A percentile compares a stretch with the other conserved stretches of the same genome.
Evolutionary conservation across 2,888 invertebrate species (phyloP).

Genomic region (Limnephilus lunatus): DNA sequence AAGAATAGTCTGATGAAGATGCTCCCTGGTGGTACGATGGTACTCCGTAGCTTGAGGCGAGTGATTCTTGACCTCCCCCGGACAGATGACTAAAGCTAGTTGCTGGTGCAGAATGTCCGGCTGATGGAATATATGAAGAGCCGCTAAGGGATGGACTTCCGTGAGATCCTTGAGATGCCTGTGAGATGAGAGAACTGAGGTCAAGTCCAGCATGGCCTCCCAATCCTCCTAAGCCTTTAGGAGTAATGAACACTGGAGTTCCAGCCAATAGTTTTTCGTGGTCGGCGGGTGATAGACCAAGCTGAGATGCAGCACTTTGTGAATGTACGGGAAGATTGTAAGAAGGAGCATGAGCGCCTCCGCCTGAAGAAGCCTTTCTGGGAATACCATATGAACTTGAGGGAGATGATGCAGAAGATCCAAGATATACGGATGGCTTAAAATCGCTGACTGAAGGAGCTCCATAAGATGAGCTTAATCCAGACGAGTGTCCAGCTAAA

Average conservation of each 20-base stretch:
- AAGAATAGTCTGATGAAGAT: constrained; percentile 34
- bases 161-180: constrained; percentile 55
- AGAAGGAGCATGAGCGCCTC: constrained; percentile 27
- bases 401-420: constrained; percentile 69
- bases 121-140: constrained; percentile 63
- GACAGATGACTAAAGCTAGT: constrained; percentile 67
- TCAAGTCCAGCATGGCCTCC: constrained; percentile 47
- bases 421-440: constrained; percentile 75
- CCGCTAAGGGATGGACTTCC: constrained; percentile 64
- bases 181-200: background rate
- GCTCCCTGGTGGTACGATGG: constrained; percentile 52
- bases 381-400: constrained; percentile 59
- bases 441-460: constrained; percentile 72
- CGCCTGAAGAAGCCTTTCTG: constrained; percentile 9
- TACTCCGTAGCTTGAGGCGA: constrained; percentile 54
- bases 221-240: constrained; percentile 41
- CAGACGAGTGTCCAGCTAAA: background rate
- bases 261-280: constrained; percentile 48
- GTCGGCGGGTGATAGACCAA: constrained; percentile 44
- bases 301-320: constrained; percentile 20
- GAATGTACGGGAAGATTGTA: constrained; percentile 13
- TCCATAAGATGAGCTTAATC: constrained; percentile 69
- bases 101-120: constrained; percentile 64
- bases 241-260: constrained; percentile 46
- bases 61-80: constrained; percentile 65